These are phyloP conservation scores for Cinclus mexicanus DNA, from an alignment of 2,113 vertebrate species.

Conservation along the genomic window DNA sequence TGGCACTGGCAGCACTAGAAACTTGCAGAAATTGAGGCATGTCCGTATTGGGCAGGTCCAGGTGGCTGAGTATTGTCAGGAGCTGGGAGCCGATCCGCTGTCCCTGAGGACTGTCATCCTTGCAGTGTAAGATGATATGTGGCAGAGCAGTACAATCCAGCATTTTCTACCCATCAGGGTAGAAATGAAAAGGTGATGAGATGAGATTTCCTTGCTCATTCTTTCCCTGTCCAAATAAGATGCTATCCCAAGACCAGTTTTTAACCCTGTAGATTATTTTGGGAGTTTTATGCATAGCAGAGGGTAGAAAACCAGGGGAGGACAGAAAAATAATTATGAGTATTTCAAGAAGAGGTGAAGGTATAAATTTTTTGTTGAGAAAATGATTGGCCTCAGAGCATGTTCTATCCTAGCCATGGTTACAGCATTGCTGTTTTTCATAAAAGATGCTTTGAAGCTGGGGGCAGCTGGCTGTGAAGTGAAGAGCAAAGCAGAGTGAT, in stretches of 20 bases:
- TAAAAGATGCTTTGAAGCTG: neutral
- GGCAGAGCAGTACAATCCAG: neutral
- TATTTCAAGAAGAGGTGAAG: neutral
- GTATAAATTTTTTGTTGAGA: neutral
- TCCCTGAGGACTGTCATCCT: neutral
- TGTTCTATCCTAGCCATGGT: neutral
- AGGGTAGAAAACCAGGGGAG: neutral
- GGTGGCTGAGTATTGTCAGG: neutral
- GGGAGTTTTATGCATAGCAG: neutral
- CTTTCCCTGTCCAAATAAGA: neutral
- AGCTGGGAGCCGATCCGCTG: neutral
- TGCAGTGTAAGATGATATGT: neutral
- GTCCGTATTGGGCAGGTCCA: accelerated
- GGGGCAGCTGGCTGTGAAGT: neutral
- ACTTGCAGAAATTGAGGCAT: neutral
- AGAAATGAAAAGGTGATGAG: neutral
- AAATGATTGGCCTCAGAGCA: neutral
- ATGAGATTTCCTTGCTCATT: neutral
- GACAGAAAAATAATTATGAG: neutral
- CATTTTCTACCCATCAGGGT: neutral
- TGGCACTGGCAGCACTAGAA: neutral
- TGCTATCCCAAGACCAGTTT: neutral
- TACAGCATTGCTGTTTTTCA: neutral
- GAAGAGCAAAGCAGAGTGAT: neutral
- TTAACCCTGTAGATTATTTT: neutral